Percentiles rank a stretch among this genome's conserved stretches.
These are phyloP conservation scores for Hypolimnas misippus DNA, from an alignment of 2,888 invertebrate species.

Conservation along the genomic window DNA sequence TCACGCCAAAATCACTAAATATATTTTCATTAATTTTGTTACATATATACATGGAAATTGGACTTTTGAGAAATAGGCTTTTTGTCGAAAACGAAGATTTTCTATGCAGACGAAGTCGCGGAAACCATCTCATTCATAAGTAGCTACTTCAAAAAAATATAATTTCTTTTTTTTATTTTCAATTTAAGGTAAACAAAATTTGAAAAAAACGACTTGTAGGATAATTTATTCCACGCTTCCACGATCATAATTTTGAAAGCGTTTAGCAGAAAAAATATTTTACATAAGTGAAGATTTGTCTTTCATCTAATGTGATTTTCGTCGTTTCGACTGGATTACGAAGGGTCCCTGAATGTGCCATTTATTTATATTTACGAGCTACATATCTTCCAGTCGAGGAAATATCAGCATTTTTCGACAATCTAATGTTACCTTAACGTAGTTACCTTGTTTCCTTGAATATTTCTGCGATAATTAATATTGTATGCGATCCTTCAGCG, in stretches of 20 bases:
- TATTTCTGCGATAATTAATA: neutral
- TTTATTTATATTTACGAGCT: constrained; percentile 54
- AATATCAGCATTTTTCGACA: constrained; percentile 37
- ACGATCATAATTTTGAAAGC: constrained; percentile 24
- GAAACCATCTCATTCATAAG: too few species aligned
- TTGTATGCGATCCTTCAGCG: too few species aligned
- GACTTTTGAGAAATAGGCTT: too few species aligned
- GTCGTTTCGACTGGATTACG: constrained; percentile 54
- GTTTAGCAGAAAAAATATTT: constrained; percentile 46
- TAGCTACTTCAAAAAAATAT: too few species aligned
- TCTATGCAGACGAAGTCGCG: too few species aligned
- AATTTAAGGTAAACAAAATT: neutral
- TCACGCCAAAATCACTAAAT: too few species aligned
- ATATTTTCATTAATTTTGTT: too few species aligned
- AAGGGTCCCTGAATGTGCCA: constrained; percentile 50
- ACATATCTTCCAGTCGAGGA: constrained; percentile 38
- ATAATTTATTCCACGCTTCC: neutral
- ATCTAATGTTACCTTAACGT: constrained; percentile 23
- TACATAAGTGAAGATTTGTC: constrained; percentile 54
- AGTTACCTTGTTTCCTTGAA: constrained; percentile 5
- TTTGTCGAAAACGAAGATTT: too few species aligned
- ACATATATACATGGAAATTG: too few species aligned
- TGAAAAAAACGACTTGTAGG: neutral
- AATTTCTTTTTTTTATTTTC: too few species aligned
- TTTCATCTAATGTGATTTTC: constrained; percentile 54